These are phyloP conservation scores for Thamnophis elegans DNA, from an alignment of 2,797 vertebrate species.

Conservation along the genomic window DNA sequence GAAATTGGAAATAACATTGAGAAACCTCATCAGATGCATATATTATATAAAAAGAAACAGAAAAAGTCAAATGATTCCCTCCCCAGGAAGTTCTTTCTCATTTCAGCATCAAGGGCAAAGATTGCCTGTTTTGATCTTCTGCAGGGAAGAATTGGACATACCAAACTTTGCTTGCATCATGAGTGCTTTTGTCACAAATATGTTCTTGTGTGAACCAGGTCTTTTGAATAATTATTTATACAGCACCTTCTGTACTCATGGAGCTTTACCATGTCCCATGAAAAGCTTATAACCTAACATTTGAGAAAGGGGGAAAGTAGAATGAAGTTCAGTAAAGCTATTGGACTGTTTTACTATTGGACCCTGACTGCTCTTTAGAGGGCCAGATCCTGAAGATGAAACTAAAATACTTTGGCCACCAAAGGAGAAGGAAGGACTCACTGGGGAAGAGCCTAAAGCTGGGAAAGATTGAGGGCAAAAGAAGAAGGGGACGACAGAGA, in stretches of 20 bases:
- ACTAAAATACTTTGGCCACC: too few relatives aligned
- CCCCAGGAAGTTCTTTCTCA: background rate
- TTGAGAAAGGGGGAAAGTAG: background rate
- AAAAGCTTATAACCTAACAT: background rate
- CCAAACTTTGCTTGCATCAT: background rate
- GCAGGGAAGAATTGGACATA: background rate
- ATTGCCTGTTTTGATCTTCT: background rate
- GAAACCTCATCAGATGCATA: background rate
- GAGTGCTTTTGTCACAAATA: background rate
- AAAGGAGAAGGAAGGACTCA: too few relatives aligned
- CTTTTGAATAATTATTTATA: background rate
- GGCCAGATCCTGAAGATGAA: too few relatives aligned
- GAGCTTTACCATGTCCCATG: background rate
- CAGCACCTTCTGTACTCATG: background rate
- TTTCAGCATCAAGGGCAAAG: background rate
- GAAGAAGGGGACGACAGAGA: too few relatives aligned
- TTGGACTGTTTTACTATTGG: background rate
- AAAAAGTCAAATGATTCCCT: background rate
- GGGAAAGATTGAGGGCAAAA: too few relatives aligned
- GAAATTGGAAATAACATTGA: background rate
- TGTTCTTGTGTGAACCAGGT: background rate
- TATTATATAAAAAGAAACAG: background rate
- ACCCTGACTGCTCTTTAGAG: too few relatives aligned
- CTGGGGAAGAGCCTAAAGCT: too few relatives aligned
- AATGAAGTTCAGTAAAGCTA: background rate